phyloP scores from a whole-genome alignment of 2,888 invertebrate genomes.

The Sphaeridia pumilis region DNA sequence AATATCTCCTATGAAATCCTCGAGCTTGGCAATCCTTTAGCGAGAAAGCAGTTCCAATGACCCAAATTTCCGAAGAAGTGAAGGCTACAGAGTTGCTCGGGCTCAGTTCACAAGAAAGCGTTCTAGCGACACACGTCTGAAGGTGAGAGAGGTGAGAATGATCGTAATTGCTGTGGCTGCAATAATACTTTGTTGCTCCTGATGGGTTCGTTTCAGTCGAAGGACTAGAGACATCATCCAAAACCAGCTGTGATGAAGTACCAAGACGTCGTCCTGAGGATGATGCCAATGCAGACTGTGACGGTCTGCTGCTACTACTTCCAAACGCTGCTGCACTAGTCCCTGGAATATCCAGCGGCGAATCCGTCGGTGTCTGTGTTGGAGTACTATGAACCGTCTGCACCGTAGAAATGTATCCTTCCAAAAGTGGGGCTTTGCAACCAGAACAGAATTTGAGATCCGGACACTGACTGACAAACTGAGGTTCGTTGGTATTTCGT shows the following conservation, averaged over 20 bases:
- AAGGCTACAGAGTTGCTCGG: slow-evolving; percentile 36
- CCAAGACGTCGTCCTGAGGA: background rate
- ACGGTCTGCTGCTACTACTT: slow-evolving; percentile 1
- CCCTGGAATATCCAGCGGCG: slow-evolving; percentile 5
- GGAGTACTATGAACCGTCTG: slow-evolving; percentile 33
- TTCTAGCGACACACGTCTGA: slow-evolving; percentile 35
- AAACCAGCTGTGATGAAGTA: slow-evolving; percentile 13
- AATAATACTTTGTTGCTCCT: slow-evolving; percentile 33
- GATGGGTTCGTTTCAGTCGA: slow-evolving; percentile 21
- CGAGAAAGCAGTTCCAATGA: slow-evolving; percentile 35
- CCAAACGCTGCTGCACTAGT: background rate
- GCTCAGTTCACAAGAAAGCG: slow-evolving; percentile 34
- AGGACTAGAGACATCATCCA: slow-evolving; percentile 14
- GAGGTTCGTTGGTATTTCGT: slow-evolving; percentile 35
- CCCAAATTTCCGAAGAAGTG: slow-evolving; percentile 35
- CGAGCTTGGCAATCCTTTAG: slow-evolving; percentile 34
- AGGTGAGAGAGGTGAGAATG: slow-evolving; percentile 35
- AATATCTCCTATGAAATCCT: slow-evolving; percentile 31
- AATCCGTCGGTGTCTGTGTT: slow-evolving; percentile 24
- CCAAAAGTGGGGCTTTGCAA: slow-evolving; percentile 35
- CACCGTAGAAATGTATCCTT: slow-evolving; percentile 36
- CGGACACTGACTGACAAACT: slow-evolving; percentile 36
- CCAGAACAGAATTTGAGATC: slow-evolving; percentile 36
- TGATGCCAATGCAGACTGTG: background rate
- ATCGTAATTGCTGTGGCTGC: slow-evolving; percentile 34